Conservation (phyloP, 2,888 invertebrate genomes). For the Frankliniella fusca region DNA sequence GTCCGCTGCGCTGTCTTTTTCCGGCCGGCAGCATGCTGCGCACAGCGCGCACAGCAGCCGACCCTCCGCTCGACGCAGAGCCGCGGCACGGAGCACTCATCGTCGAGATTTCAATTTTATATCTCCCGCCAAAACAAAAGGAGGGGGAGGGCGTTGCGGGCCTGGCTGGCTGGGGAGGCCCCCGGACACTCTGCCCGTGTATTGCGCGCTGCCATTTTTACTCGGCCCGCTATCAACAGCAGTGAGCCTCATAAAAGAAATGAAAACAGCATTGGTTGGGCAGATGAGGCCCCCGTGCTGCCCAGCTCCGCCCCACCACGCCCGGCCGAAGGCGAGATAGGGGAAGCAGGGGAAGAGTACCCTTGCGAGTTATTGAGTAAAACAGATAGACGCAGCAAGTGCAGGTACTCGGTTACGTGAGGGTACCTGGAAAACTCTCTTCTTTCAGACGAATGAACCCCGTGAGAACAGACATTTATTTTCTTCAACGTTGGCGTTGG, state of each 20-base stretch:
- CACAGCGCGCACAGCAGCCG: neutral
- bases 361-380: neutral
- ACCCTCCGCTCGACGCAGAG: neutral
- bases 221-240: neutral
- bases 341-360: too few relatives aligned
- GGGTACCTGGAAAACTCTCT: too few relatives aligned
- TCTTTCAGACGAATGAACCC: too few relatives aligned
- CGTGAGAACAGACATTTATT: too few relatives aligned
- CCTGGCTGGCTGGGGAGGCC: too few relatives aligned
- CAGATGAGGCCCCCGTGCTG: neutral
- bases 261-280: neutral
- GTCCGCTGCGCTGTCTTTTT: too few relatives aligned
- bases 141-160: neutral
- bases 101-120: neutral
- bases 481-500: too few relatives aligned
- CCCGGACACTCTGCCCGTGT: too few relatives aligned
- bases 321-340: too few relatives aligned
- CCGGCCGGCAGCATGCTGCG: too few relatives aligned
- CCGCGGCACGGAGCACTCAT: neutral
- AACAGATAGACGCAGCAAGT: neutral
- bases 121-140: neutral
- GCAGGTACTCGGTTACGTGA: too few relatives aligned
- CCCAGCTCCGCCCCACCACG: neutral
- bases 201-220: neutral
- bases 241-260: neutral